A percentile compares a stretch with the other conserved stretches of the same genome.
Conservation (phyloP, 1,140 invertebrate species). For the Lepidurus couesii region DNA sequence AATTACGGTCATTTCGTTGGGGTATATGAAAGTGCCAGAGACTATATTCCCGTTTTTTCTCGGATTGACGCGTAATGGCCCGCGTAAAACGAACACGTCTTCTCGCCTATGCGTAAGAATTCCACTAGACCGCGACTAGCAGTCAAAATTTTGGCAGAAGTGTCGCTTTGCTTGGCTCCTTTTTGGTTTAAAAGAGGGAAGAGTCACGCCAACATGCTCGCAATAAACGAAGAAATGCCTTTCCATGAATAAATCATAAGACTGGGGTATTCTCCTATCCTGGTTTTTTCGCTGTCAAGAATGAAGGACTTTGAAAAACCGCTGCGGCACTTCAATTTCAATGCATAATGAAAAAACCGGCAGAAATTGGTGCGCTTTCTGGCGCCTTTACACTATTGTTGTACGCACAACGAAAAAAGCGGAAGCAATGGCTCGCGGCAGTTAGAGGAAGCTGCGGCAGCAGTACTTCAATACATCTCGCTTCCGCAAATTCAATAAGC, state of each 20-base stretch:
- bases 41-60: too few relatives aligned
- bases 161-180: too few relatives aligned
- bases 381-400: too few relatives aligned
- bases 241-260: not conserved
- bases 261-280: not conserved
- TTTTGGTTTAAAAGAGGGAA: not conserved
- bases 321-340: not conserved
- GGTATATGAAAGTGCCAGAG: too few relatives aligned
- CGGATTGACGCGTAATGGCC: too few relatives aligned
- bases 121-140: too few relatives aligned
- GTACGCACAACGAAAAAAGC: not conserved
- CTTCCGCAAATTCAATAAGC: not conserved
- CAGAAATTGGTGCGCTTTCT: not conserved
- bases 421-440: not conserved
- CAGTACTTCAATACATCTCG: not conserved
- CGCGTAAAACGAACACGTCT: too few relatives aligned
- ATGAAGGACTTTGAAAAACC: not conserved
- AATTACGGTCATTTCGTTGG: too few relatives aligned
- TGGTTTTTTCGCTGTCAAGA: not conserved
- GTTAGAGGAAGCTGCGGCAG: not conserved
- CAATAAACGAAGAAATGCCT: not conserved
- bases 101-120: too few relatives aligned
- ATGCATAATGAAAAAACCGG: not conserved
- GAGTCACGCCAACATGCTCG: not conserved
- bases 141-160: too few relatives aligned